Base-by-base conservation (phyloP, 1,140 invertebrate genomes). In the Temnothorax longispinosus region DNA sequence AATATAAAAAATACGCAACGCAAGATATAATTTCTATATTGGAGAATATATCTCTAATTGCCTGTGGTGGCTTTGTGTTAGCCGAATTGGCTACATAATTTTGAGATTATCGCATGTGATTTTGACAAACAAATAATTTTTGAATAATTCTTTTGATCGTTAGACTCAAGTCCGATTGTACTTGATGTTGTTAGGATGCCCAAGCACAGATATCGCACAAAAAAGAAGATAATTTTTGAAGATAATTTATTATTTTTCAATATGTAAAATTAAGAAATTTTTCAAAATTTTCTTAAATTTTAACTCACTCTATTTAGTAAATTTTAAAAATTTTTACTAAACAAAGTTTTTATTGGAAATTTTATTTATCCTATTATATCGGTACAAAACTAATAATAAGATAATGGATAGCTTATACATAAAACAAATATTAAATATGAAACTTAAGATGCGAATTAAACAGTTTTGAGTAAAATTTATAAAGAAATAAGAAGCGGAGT, bases 21-120 rank as follows among this genome's bases (percentile, higher is more conserved):
- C 27, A 80, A 69, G 11, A 41, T 56, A 69, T 52, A 54, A 71
- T 72, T 56, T 71, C 65, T 56, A 44, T 32, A 56, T 44, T 58
- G 50, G 11, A n/a, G 50, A 71, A 44, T 69, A 52, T 80, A n/a
- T 54, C 5, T 69, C 21, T 41, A 65, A 67, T 76, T 67, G 60
- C 76, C 62, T 67, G 64, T 81, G 18, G 78, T 18, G 21, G 21
- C 21, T 21, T 69, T 81, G 21, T 13, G 50, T 56, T 71, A 32
- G 50, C 11, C 50, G 32, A 32, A 13, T 67, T 35, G 15, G 50
- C 38, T 81, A 56, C 11, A 56, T 35, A 72, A 50, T 56, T 81
- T 72, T 56, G n/a, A 72, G 10, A 56, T 4, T 56, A 72, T 72
- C 38, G 62, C 77, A 81, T 81, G 77, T 80, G 15, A 27, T 27